phyloP scores from a whole-genome alignment of 2,888 invertebrate species.

The Galeruca laticollis region DNA sequence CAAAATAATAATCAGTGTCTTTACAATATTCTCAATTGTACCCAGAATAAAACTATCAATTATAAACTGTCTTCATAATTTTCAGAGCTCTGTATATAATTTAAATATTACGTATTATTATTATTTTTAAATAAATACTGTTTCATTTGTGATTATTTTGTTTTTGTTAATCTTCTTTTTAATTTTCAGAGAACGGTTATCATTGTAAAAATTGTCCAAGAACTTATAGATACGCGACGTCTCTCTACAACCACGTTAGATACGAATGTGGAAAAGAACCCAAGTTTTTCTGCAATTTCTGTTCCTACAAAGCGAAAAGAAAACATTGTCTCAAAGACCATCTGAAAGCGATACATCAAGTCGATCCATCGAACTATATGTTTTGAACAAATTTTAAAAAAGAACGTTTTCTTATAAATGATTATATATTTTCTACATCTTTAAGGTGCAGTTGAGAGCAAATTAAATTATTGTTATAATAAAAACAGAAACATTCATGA shows the following conservation, averaged over 20 bases:
- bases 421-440: too few relatives aligned
- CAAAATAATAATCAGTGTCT: too few relatives aligned
- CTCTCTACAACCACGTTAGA: constrained; percentile 45
- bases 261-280: constrained; percentile 76
- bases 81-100: too few relatives aligned
- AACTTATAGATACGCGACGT: constrained; percentile 43
- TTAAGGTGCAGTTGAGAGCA: too few relatives aligned
- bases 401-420: background rate
- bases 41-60: too few relatives aligned
- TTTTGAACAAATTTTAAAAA: background rate
- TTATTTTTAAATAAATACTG: background rate
- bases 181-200: constrained; percentile 17
- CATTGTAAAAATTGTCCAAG: constrained; percentile 40
- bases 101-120: too few relatives aligned
- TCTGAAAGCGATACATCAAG: constrained; percentile 32
- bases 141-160: too few relatives aligned
- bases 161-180: constrained; percentile 2
- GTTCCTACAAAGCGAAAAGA: constrained; percentile 81
- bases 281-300: constrained; percentile 81
- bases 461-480: too few relatives aligned
- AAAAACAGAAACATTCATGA: too few relatives aligned
- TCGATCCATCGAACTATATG: constrained; percentile 4
- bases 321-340: constrained; percentile 59
- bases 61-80: too few relatives aligned
- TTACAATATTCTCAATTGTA: too few relatives aligned